Evolutionary conservation across 2,888 invertebrate genomes (phyloP).

Genomic region (Caenorhabditis wallacei): DNA sequence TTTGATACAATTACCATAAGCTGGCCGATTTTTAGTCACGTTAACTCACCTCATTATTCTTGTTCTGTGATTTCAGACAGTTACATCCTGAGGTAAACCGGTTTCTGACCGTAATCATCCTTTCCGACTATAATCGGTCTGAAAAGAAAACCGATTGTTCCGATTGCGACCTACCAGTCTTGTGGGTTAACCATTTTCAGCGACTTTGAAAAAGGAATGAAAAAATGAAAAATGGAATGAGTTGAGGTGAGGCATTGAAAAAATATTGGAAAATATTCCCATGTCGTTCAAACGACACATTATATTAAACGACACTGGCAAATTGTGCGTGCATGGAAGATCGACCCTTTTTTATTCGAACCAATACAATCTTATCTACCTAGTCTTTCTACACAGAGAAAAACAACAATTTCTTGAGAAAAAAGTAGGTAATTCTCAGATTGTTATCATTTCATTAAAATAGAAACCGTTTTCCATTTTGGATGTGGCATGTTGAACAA

Average conservation of each 20-base stretch:
- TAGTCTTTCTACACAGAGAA: not conserved
- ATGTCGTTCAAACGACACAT: slow-evolving; percentile 7
- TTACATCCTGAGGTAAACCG: slow-evolving; percentile 30
- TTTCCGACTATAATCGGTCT: not conserved
- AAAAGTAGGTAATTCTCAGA: not conserved
- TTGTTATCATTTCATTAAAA: not conserved
- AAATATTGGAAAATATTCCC: not conserved
- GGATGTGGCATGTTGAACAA: too few relatives aligned
- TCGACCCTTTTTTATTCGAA: not conserved
- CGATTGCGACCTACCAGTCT: not conserved
- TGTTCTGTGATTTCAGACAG: slow-evolving; percentile 40
- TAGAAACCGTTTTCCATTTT: not conserved
- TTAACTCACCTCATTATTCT: slow-evolving; percentile 28
- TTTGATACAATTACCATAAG: slow-evolving; percentile 23
- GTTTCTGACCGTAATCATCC: slow-evolving; percentile 40
- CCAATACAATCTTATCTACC: not conserved
- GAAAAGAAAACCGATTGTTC: too few relatives aligned
- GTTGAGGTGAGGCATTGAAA: not conserved
- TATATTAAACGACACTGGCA: slow-evolving; percentile 26
- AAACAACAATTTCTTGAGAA: not conserved
- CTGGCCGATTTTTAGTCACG: not conserved
- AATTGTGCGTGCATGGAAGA: slow-evolving; percentile 32
- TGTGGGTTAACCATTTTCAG: not conserved
- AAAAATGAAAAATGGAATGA: not conserved
- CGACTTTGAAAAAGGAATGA: not conserved